These are phyloP conservation scores for Mormyrus iriodes DNA, from an alignment of 2,113 vertebrate genomes.

Conservation along the genomic window DNA sequence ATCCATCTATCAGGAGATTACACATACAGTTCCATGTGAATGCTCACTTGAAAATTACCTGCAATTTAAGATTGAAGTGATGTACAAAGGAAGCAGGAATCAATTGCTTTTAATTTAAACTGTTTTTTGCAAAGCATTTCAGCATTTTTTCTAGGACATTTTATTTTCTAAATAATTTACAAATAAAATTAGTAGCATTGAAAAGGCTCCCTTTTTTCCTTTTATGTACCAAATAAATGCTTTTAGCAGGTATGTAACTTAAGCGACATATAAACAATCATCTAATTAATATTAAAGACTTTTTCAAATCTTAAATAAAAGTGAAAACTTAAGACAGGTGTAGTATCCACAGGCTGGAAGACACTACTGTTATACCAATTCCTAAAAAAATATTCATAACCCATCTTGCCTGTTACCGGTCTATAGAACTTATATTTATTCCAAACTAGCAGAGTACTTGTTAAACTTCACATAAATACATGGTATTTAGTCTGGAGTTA, in stretches of 20 bases:
- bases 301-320: background rate
- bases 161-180: background rate
- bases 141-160: background rate
- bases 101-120: background rate
- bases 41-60: background rate
- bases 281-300: background rate
- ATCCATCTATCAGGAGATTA: too few relatives aligned
- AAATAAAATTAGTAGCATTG: background rate
- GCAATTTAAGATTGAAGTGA: background rate
- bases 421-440: too few relatives aligned
- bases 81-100: background rate
- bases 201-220: background rate
- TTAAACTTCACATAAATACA: background rate
- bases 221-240: background rate
- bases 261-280: background rate
- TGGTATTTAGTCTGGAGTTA: background rate
- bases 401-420: background rate
- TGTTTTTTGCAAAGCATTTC: background rate
- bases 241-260: background rate
- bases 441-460: background rate
- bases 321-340: background rate
- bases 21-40: background rate
- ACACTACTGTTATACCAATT: background rate
- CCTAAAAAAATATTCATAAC: background rate
- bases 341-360: background rate